These are phyloP conservation scores for Microhierax caerulescens DNA, from an alignment of 2,797 vertebrate species.

Conservation along the genomic window DNA sequence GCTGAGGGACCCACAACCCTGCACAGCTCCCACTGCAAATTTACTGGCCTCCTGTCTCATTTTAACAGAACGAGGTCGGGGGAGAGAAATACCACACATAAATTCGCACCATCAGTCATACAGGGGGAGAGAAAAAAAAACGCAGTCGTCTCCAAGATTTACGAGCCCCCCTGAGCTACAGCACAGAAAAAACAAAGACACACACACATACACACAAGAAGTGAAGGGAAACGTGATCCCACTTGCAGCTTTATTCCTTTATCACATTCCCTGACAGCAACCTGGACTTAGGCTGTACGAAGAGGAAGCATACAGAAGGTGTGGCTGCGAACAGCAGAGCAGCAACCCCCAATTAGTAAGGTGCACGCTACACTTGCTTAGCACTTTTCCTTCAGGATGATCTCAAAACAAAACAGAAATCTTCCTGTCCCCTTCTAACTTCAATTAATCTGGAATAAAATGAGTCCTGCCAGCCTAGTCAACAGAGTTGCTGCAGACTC, in stretches of 20 bases:
- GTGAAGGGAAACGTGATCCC: conserved; percentile 25
- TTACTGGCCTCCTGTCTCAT: conserved; percentile 40
- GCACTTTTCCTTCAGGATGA: background rate
- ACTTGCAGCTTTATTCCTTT: conserved; percentile 59
- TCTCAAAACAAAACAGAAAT: background rate
- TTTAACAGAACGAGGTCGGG: background rate
- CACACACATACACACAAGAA: background rate
- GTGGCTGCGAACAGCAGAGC: background rate
- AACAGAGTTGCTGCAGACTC: background rate
- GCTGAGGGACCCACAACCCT: background rate
- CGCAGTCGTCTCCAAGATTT: conserved; percentile 71
- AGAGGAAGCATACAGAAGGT: background rate
- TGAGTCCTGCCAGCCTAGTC: background rate
- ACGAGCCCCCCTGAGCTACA: conserved; percentile 73
- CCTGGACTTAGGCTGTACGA: background rate
- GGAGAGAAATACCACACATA: conserved; percentile 69
- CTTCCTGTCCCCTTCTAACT: background rate
- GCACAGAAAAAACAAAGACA: conserved; percentile 72
- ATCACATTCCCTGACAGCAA: conserved; percentile 33
- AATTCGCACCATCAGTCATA: conserved; percentile 77
- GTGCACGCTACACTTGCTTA: background rate
- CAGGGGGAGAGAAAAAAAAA: conserved; percentile 36
- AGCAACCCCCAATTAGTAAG: background rate
- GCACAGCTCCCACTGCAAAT: conserved; percentile 21
- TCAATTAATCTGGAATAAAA: background rate